Base-by-base conservation (phyloP, 2,888 invertebrate species). In the Diploptera punctata region DNA sequence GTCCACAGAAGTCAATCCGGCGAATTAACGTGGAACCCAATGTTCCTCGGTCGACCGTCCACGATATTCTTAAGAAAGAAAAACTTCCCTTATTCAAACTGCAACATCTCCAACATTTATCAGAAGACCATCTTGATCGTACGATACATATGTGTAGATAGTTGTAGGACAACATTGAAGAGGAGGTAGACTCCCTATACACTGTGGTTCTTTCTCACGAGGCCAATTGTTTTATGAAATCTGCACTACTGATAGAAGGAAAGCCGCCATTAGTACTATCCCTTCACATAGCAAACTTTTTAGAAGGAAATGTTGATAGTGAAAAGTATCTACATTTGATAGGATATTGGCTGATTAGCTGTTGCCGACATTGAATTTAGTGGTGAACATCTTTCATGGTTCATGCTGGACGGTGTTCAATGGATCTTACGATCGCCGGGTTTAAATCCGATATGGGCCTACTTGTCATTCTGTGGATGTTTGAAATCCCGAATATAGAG, bases 21-120 rank as follows among this genome's bases (percentile, higher is more conserved):
- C 38, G 13, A 38, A 38, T 13, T 13, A 38, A 38, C 38, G 7
- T 9, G 38, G 38, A 38, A 38, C 38, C 13, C n/a, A n/a, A n/a
- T n/a, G n/a, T n/a, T n/a, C n/a, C n/a, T n/a, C n/a, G 38, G 38
- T 38, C 38, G 7, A 38, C 38, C 38, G 38, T 38, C 38, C 52
- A 52, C 21, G 52, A 52, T 52, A 52, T 52, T 10, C 52, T 52
- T 10, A 52, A 52, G 52, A 52, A 52, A 18, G 52, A 52, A 21
- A 52, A 2, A 52, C 18, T 52, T 18, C 52, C 10, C 18, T 52
- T 18, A 52, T 52, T 19, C 2, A 2, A 52, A 18, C 52, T 18
- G 52, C 52, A 52, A 21, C 19, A 16, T 52, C 18, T 19, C 19
- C 52, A 52, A 2, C 52, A 18, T 18, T 9, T 2, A 52, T 19